Base-by-base conservation (phyloP, 2,797 vertebrate species). In the Peromyscus aztecus region DNA sequence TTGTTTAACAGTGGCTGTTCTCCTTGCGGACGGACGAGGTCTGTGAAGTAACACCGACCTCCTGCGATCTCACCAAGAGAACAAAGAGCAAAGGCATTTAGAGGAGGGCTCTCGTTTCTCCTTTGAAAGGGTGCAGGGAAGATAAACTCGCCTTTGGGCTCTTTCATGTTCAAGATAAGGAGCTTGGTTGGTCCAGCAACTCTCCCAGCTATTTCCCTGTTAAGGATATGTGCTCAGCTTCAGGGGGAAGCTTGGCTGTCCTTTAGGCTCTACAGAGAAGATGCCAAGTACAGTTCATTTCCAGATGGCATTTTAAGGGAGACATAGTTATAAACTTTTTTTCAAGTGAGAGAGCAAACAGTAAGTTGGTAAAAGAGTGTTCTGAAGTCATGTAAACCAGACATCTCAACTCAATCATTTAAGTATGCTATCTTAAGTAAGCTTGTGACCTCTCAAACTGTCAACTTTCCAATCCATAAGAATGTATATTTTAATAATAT, bases 61-160 rank as follows among this genome's bases (percentile, higher is more conserved):
- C 85, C 76, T 52, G 37, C 94, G 65, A 55, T 89, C 75, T 91
- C n/a, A 46, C 29, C 73, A 95, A 89, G 11, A 61, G n/a, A 95
- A 57, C 0, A 0, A 80, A 95, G 19, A 84, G 40, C 83, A 98
- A 92, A 97, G 86, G 77, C 84, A 93, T 90, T 95, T 94, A 94
- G 90, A 95, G 75, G 59, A 88, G 46, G 57, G 49, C 37, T 96
- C 63, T 90, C 0, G 0, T 87, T 97, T 94, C 94, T 83, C 77
- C 94, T 89, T 89, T 91, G 77, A 95, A 91, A 97, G 93, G 86
- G 88, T 43, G 1, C 27, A 4, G 23, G 76, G 88, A 71, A 77
- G 63, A 86, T 92, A 93, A 97, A 92, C 93, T 89, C 80, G 80
- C 34, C 67, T 16, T 14, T 29, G 88, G n/a, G 37, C 77, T 40